Base-by-base conservation (phyloP, 2,113 vertebrate genomes). In the Ammodytes dubius region DNA sequence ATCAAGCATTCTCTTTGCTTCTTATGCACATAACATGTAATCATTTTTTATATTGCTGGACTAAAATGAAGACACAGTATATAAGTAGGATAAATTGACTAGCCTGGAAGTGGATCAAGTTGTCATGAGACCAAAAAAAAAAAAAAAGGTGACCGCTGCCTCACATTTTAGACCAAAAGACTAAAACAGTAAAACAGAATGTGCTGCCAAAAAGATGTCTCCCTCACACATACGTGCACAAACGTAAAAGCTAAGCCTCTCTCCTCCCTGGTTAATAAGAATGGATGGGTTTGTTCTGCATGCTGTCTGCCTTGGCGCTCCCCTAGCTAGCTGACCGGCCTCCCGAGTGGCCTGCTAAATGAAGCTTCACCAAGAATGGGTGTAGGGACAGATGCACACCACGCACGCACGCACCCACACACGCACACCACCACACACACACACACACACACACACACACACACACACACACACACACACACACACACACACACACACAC, bases 271-370 rank as follows among this genome's bases (percentile, higher is more conserved):
- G 52, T 88, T 91, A 90, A 90, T 91, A 77, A 83, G 78, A 87
- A 91, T 90, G 73, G 77, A 92, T 92, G 87, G 61, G 90, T 78
- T 88, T 82, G 85, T 85, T 90, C 69, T 88, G 78, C 27, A n/a
- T 5, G 43, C 87, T 77, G 88, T 90, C 86, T 82, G 79, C 80
- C 65, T 71, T 57, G 60, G 58, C 69, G 83, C 84, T 86, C 77
- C 66, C 69, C 2, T 8, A 46, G 69, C 77, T 70, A 43, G 71
- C 74, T 75, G 70, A 67, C 75, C 67, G 77, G 82, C 69, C 79
- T 88, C 74, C 75, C 40, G 17, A 84, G 74, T 77, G 70, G 61
- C 40, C 42, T 71, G 87, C 82, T 90, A 85, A 92, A 92, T 92
- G 87, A 88, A 88, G 72, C 87, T 73, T 76, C 80, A 73, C 56